These are phyloP conservation scores for Fissipunctia ypsillon DNA, from an alignment of 2,888 invertebrate species.

Conservation along the genomic window DNA sequence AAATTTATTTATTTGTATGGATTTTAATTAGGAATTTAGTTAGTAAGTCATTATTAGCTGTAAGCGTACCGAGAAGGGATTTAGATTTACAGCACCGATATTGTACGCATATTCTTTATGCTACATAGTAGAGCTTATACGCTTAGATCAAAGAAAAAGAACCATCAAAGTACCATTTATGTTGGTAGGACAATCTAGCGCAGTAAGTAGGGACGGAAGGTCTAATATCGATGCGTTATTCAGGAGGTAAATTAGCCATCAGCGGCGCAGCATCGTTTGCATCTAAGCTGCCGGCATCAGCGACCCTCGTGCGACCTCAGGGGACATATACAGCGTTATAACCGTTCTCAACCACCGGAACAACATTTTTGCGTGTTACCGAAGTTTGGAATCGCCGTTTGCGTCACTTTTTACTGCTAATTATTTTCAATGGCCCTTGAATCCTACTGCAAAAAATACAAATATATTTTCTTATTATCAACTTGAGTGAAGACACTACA, in stretches of 20 bases:
- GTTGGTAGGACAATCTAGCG: slow-evolving; percentile 53
- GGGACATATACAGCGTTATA: slow-evolving; percentile 74
- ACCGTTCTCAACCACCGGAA: slow-evolving; percentile 62
- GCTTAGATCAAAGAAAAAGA: slow-evolving; percentile 47
- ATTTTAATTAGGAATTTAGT: slow-evolving; percentile 28
- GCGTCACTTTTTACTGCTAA: slow-evolving; percentile 25
- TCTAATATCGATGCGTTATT: slow-evolving; percentile 86
- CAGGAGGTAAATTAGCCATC: slow-evolving; percentile 89
- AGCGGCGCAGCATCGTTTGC: slow-evolving; percentile 85
- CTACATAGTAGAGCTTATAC: slow-evolving; percentile 9
- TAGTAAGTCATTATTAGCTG: slow-evolving; percentile 12
- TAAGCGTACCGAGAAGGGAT: not conserved
- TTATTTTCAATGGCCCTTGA: slow-evolving; percentile 37
- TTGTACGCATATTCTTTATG: not conserved
- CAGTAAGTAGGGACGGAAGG: slow-evolving; percentile 69
- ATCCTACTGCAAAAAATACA: slow-evolving; percentile 14
- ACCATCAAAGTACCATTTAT: slow-evolving; percentile 63
- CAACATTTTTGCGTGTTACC: slow-evolving; percentile 67
- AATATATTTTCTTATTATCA: slow-evolving; percentile 12
- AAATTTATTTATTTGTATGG: too few species aligned
- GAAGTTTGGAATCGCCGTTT: slow-evolving; percentile 38
- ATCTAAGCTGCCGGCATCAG: slow-evolving; percentile 86
- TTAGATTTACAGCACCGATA: not conserved
- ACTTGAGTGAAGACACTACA: not conserved
- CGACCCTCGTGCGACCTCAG: slow-evolving; percentile 74